phyloP scores from a whole-genome alignment of 2,113 vertebrate species.

The Nesoenas mayeri region DNA sequence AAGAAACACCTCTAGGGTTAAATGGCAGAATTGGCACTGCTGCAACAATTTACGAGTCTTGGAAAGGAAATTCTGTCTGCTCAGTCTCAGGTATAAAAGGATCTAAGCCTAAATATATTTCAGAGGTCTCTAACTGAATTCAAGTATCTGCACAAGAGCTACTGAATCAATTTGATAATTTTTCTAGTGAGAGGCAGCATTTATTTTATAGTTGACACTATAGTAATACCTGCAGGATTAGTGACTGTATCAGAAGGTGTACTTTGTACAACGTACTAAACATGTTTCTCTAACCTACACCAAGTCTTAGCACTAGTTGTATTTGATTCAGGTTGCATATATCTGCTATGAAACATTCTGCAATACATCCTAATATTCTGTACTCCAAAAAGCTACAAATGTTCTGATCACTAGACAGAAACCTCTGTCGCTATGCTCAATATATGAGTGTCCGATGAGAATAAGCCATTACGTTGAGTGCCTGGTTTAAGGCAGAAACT shows the following conservation, averaged over 20 bases:
- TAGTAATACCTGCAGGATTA: background rate
- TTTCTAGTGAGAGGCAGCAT: background rate
- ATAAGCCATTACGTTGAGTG: background rate
- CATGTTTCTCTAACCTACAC: background rate
- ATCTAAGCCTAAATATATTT: background rate
- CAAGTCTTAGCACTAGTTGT: background rate
- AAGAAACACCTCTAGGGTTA: background rate
- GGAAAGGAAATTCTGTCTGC: background rate
- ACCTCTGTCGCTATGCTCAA: background rate
- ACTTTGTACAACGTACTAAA: background rate
- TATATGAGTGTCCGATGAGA: background rate
- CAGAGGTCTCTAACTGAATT: background rate
- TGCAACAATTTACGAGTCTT: background rate
- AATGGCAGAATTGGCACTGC: background rate
- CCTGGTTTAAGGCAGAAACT: background rate
- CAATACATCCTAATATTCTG: background rate
- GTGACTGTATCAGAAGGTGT: background rate
- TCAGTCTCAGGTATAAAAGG: background rate
- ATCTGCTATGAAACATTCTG: background rate
- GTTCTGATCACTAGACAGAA: background rate
- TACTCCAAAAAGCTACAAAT: background rate
- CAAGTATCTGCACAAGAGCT: background rate
- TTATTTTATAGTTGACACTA: background rate
- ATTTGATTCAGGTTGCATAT: background rate
- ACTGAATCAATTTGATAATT: background rate